Percentiles rank a stretch among this genome's conserved stretches.
Conservation (phyloP, 2,113 vertebrate genomes). For the Cnemophilus loriae region DNA sequence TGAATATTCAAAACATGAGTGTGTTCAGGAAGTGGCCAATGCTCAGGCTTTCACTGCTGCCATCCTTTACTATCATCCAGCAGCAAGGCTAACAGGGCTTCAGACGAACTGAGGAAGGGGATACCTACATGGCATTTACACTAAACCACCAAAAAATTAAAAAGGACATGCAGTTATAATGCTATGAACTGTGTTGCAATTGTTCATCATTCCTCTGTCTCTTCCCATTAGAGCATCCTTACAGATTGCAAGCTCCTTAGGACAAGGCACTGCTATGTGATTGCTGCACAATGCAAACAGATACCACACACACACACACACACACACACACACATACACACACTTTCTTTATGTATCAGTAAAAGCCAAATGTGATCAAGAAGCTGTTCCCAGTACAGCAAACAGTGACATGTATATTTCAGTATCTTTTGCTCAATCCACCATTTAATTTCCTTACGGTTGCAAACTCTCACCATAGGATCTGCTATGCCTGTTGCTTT, state of each 20-base stretch:
- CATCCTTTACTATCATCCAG: not conserved
- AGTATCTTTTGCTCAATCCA: not conserved
- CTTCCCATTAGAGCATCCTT: not conserved
- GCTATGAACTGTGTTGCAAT: not conserved
- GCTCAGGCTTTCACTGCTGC: not conserved
- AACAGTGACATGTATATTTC: not conserved
- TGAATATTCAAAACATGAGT: not conserved
- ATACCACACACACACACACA: not conserved
- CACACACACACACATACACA: too few species aligned
- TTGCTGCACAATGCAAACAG: not conserved
- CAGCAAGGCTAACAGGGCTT: not conserved
- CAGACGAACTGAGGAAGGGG: not conserved
- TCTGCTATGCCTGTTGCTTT: not conserved
- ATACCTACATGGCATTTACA: not conserved
- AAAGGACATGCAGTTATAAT: not conserved
- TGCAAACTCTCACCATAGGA: not conserved
- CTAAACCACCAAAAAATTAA: not conserved
- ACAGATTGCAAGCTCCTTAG: not conserved
- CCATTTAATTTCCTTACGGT: not conserved
- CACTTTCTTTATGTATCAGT: fast-evolving
- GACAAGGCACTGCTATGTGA: not conserved
- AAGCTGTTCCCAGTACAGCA: not conserved
- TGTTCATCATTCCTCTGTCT: not conserved
- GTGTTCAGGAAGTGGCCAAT: not conserved
- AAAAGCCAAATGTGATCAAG: not conserved